phyloP scores from a whole-genome alignment of 2,797 vertebrate species.

The Tachyglossus aculeatus region DNA sequence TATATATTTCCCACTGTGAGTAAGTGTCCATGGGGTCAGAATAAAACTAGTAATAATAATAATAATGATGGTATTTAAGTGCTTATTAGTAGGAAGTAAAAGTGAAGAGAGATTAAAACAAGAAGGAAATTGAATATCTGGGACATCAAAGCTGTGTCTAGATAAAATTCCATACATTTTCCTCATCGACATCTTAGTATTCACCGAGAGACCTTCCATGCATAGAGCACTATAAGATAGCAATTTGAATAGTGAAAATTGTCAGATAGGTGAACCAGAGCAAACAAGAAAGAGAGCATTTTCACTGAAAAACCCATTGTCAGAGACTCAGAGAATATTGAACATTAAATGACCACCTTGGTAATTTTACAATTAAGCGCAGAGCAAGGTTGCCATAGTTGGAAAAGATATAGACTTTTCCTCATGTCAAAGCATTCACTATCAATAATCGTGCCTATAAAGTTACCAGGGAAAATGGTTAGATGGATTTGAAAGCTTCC shows the following conservation, averaged over 20 bases:
- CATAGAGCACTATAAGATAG: background rate
- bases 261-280: conserved; percentile 21
- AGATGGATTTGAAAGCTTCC: conserved; percentile 31
- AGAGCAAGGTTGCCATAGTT: conserved; percentile 17
- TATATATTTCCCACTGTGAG: too few species aligned
- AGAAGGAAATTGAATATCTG: conserved; percentile 19
- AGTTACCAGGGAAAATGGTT: conserved; percentile 20
- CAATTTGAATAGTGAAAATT: background rate
- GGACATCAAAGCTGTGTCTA: conserved; percentile 20
- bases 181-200: too few species aligned
- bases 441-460: conserved; percentile 41
- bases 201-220: too few species aligned
- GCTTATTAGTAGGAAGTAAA: conserved; percentile 3
- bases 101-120: conserved; percentile 23
- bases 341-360: conserved; percentile 42
- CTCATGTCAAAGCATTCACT: conserved; percentile 39
- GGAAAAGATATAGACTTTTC: conserved; percentile 37
- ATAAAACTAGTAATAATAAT: too few species aligned
- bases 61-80: too few species aligned
- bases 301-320: conserved; percentile 51
- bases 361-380: conserved; percentile 48
- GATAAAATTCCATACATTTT: conserved; percentile 29
- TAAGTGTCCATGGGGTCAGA: too few species aligned
- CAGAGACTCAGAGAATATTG: conserved; percentile 30
- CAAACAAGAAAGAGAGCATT: conserved; percentile 29